Base-by-base conservation (phyloP, 2,797 vertebrate genomes). In the Melanotaenia parkinsoni region DNA sequence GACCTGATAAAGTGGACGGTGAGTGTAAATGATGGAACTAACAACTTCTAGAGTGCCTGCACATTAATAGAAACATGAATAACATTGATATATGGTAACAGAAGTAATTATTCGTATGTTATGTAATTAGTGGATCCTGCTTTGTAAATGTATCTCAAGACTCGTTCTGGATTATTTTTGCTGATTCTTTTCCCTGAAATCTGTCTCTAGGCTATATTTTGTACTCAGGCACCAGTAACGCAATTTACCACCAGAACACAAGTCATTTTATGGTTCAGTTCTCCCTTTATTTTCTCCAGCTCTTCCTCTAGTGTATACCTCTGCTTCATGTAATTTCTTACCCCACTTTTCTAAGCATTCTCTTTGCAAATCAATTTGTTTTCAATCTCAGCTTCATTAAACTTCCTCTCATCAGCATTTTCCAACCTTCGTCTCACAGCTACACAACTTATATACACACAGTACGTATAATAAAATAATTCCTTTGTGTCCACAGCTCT, bases 351-450 rank as follows among this genome's bases (percentile, higher is more conserved):
- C 8, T 12, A 51, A 53, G 58, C 14, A 56, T 35, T 58, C 16
- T 30, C 58, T 47, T 67, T 63, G 70, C 35, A 72, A 58, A 79
- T 68, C 43, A 77, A 65, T 67, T 51, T 78, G 32, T 57, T 72
- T 35, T 26, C 54, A 60, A 28, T 59, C 33, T 62, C 40, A 45
- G 45, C 24, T 83, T 66, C 32, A 77, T 76, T 65, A 77, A 56
- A 80, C 32, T 65, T 56, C 10, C 63, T 60, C 58, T 61, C 70
- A 60, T 43, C 69, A 83, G 76, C 79, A 80, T 71, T 76, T 83
- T 70, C 40, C 57, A 56, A 43, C 43, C 47, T 13, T 57, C 40
- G 28, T 58, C 18, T 56, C 24, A 33, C 8, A 37, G 26, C 37
- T 40, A 43, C 5, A 47, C 26, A 69, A 3, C 1, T n/a, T 58